A percentile compares a stretch with the other conserved stretches of the same genome.
phyloP scores from a whole-genome alignment of 2,888 invertebrate species.

The Syrphus vitripennis region DNA sequence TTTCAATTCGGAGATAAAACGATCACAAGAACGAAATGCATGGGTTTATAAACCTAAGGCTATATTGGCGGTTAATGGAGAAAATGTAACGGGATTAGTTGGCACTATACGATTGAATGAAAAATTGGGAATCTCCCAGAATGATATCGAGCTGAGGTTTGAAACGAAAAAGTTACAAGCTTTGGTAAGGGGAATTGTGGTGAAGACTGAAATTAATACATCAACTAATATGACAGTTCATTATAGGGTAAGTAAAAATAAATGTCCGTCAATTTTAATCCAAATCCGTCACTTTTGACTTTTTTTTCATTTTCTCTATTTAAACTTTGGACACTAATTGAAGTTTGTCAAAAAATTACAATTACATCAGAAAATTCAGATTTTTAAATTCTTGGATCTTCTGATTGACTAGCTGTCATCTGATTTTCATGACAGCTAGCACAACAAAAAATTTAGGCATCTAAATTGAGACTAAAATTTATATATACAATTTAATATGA shows the following conservation, averaged over 20 bases:
- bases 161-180: slow-evolving; percentile 90
- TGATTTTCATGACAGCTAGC: too few species aligned
- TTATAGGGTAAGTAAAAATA: slow-evolving; percentile 82
- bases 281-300: not conserved
- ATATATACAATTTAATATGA: too few species aligned
- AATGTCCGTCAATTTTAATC: not conserved
- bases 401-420: too few species aligned
- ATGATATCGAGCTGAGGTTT: slow-evolving; percentile 88
- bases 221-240: slow-evolving; percentile 79
- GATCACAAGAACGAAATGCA: slow-evolving; percentile 83
- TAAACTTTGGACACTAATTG: too few species aligned
- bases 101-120: slow-evolving; percentile 84
- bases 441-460: too few species aligned
- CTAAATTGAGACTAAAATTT: too few species aligned
- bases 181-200: slow-evolving; percentile 88
- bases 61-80: slow-evolving; percentile 88
- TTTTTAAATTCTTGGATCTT: too few species aligned
- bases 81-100: slow-evolving; percentile 86
- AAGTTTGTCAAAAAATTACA: too few species aligned
- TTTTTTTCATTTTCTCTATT: too few species aligned
- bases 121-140: slow-evolving; percentile 88
- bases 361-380: too few species aligned
- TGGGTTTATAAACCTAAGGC: slow-evolving; percentile 87
- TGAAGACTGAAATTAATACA: slow-evolving; percentile 79
- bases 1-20: slow-evolving; percentile 77